These are phyloP conservation scores for Furcula furcula DNA, from an alignment of 2,888 invertebrate species.

Conservation along the genomic window DNA sequence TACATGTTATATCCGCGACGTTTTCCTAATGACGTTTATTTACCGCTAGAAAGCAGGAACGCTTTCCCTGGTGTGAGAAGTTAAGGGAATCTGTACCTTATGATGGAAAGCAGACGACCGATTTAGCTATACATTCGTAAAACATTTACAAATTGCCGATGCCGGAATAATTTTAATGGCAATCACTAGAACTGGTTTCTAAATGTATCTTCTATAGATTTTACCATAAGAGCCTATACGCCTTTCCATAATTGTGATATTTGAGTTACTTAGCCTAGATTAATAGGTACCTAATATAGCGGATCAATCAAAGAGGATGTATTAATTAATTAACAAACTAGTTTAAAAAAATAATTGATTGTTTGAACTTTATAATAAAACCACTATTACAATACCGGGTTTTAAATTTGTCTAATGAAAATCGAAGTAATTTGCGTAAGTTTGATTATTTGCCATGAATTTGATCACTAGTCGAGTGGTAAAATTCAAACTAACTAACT, in stretches of 20 bases:
- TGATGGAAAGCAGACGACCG: slow-evolving; percentile 23
- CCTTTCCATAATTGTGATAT: too few species aligned
- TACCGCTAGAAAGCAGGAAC: slow-evolving; percentile 29
- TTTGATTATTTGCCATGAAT: too few species aligned
- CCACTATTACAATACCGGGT: neutral
- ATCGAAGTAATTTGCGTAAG: too few species aligned
- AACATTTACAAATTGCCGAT: neutral
- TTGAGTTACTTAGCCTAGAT: too few species aligned
- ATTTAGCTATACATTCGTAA: neutral
- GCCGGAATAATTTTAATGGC: neutral
- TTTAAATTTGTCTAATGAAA: too few species aligned
- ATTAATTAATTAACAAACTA: too few species aligned
- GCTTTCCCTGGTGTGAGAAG: slow-evolving; percentile 31
- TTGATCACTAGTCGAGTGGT: too few species aligned
- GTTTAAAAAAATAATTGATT: too few species aligned
- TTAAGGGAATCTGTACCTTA: slow-evolving; percentile 27
- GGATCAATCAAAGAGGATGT: too few species aligned
- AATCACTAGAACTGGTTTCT: neutral
- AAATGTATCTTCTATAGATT: neutral
- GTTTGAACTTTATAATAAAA: neutral
- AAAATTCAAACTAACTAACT: too few species aligned
- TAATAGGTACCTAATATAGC: too few species aligned
- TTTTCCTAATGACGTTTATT: slow-evolving; percentile 17
- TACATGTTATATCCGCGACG: slow-evolving; percentile 1
- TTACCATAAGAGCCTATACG: neutral